Conservation (phyloP, 2,113 vertebrate species). For the Cynopterus brachyotis region DNA sequence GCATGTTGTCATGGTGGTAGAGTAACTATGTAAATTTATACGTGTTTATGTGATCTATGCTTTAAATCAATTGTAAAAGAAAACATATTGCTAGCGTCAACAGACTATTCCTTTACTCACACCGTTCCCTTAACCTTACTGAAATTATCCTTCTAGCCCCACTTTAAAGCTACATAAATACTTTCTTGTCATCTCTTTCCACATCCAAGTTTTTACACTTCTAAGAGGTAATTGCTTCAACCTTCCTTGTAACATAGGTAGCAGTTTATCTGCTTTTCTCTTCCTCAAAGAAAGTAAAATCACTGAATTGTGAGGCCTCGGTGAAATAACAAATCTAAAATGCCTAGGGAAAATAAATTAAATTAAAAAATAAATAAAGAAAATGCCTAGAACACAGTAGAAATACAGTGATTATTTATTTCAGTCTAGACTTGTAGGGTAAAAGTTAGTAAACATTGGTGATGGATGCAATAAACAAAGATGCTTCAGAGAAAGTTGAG, state of each 20-base stretch:
- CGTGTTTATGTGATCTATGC: background rate
- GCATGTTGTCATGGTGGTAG: background rate
- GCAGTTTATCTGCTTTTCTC: constrained; percentile 1
- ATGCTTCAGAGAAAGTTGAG: background rate
- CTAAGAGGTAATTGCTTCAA: background rate
- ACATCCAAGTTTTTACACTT: background rate
- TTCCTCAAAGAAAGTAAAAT: background rate
- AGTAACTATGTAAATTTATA: background rate
- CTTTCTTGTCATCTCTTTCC: background rate
- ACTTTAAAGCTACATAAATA: background rate
- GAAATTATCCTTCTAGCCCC: background rate
- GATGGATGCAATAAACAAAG: background rate
- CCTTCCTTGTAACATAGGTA: background rate
- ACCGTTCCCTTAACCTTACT: background rate
- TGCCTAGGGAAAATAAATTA: background rate
- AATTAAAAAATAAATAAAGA: background rate
- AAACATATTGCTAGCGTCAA: background rate
- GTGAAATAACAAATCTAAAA: background rate
- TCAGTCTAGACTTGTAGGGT: background rate
- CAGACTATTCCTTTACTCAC: background rate
- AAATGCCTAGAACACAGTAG: background rate
- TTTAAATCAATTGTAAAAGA: constrained; percentile 4
- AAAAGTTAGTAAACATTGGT: background rate
- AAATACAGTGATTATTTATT: background rate
- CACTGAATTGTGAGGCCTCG: background rate